Evolutionary conservation across 1,140 invertebrate species (phyloP).

Genomic region (Aphis craccivora): DNA sequence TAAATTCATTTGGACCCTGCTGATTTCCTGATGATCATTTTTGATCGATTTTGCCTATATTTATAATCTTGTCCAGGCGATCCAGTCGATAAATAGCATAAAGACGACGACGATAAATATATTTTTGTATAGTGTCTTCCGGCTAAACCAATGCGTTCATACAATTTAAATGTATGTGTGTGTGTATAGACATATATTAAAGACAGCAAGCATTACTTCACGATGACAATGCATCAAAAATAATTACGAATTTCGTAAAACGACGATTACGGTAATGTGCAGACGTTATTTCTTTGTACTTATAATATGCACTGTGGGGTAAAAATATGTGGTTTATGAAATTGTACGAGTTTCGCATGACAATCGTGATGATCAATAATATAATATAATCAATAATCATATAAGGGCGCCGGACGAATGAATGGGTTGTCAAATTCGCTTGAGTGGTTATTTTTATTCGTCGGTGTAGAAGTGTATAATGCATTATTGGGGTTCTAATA

Average conservation of each 20-base stretch:
- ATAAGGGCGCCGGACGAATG: constrained; percentile 15
- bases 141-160: neutral
- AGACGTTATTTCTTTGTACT: neutral
- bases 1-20: neutral
- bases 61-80: neutral
- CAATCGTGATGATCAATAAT: neutral
- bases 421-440: constrained; percentile 34
- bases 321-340: neutral
- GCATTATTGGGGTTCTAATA: constrained; percentile 25
- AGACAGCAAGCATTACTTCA: neutral
- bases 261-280: neutral
- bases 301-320: neutral
- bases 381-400: neutral
- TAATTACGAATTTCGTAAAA: neutral
- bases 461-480: neutral
- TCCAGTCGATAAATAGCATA: neutral
- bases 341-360: neutral
- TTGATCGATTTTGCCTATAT: neutral
- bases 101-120: neutral
- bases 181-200: too few species aligned
- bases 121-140: neutral
- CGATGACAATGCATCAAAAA: neutral
- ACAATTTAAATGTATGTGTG: neutral
- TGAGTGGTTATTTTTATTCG: constrained; percentile 28
- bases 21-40: neutral